Evolutionary conservation across 2,113 vertebrate species (phyloP).

Genomic region (Chionis minor): DNA sequence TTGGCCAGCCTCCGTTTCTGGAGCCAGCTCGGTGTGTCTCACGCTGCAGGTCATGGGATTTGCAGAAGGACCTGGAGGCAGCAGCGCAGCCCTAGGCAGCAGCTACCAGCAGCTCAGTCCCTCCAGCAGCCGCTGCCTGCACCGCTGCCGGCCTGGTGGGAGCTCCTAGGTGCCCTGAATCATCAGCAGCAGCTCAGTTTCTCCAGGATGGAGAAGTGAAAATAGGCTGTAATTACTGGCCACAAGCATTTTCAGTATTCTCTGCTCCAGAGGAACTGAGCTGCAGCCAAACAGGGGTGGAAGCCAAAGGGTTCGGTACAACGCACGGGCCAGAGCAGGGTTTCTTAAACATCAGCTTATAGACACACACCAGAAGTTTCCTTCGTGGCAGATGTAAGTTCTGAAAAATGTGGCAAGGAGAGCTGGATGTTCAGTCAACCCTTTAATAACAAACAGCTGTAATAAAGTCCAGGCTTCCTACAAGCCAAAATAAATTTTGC

Average conservation of each 20-base stretch:
- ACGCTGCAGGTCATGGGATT: background rate
- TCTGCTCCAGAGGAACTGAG: background rate
- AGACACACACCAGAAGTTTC: slow-evolving; percentile 4
- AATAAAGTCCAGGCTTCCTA: background rate
- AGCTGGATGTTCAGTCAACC: slow-evolving; percentile 23
- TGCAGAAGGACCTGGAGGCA: background rate
- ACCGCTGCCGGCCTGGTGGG: background rate
- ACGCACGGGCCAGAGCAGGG: background rate
- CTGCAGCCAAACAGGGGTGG: background rate
- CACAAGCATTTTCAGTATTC: background rate
- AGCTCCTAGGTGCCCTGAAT: background rate
- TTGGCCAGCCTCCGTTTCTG: background rate
- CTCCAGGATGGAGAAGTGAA: background rate
- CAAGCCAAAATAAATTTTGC: background rate
- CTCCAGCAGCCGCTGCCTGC: background rate
- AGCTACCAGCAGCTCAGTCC: background rate
- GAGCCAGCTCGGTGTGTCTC: background rate
- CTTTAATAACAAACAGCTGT: slow-evolving; percentile 49
- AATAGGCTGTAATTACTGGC: background rate
- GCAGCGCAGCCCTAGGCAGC: background rate
- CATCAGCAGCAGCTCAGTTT: background rate
- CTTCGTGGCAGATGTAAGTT: slow-evolving; percentile 9
- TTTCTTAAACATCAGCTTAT: slow-evolving; percentile 22
- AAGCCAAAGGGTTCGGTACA: background rate
- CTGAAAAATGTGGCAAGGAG: slow-evolving; percentile 14